Conservation (phyloP, 2,888 invertebrate species). For the Panopea generosa region DNA sequence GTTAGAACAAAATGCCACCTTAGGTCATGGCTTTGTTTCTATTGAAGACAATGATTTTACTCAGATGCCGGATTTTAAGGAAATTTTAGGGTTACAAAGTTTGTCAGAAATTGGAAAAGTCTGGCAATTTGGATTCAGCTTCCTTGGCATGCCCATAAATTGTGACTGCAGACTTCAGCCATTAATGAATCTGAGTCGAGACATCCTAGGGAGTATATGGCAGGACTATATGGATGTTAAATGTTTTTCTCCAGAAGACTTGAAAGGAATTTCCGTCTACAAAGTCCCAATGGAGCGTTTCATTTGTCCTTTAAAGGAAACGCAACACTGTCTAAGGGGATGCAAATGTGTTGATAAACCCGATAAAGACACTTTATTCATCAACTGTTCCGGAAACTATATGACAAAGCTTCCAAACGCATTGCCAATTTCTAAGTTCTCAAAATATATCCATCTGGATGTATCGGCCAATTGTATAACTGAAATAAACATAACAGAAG, state of each 20-base stretch:
- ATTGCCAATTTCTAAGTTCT: conserved; percentile 27
- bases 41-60: conserved; percentile 7
- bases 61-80: conserved; percentile 28
- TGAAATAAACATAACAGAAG: conserved; percentile 7
- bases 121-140: conserved; percentile 29
- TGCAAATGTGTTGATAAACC: conserved; percentile 41
- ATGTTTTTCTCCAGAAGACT: conserved; percentile 24
- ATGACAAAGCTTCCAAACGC: conserved; percentile 13
- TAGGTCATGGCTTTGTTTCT: conserved; percentile 35
- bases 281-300: conserved; percentile 12
- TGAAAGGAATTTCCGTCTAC: conserved; percentile 15
- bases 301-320: conserved; percentile 9
- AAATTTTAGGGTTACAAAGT: conserved; percentile 19
- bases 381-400: conserved; percentile 24
- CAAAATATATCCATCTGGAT: conserved; percentile 20
- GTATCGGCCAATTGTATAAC: conserved; percentile 34
- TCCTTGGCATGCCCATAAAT: conserved; percentile 12
- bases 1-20: conserved; percentile 13
- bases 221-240: conserved; percentile 23
- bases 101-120: conserved; percentile 28
- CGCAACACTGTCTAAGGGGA: not conserved
- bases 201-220: conserved; percentile 17
- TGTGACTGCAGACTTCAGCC: conserved; percentile 40
- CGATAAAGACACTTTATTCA: conserved; percentile 23
- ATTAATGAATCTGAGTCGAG: conserved; percentile 12